Conservation (phyloP, 1,140 invertebrate genomes). For the Bombus affinis region DNA sequence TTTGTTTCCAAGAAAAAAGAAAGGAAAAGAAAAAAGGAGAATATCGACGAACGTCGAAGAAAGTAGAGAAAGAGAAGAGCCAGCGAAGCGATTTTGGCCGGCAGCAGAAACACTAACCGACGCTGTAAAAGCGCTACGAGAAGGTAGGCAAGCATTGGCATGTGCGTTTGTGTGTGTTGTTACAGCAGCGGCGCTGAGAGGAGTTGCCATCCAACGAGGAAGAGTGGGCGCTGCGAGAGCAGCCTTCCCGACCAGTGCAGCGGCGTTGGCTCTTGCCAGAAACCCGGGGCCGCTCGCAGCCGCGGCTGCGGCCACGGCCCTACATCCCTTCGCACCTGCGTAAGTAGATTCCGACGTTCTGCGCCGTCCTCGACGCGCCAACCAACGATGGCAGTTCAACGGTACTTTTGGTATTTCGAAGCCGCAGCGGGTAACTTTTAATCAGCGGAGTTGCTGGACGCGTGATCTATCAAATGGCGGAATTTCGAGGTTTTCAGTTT, state of each 20-base stretch:
- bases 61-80: neutral
- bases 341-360: slow-evolving; percentile 83
- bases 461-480: neutral
- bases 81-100: slow-evolving; percentile 38
- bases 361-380: neutral
- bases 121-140: neutral
- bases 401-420: neutral
- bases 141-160: slow-evolving; percentile 52
- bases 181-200: slow-evolving; percentile 85
- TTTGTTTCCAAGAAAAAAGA: neutral
- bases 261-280: slow-evolving; percentile 87
- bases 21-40: neutral
- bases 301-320: slow-evolving; percentile 86
- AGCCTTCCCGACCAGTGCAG: slow-evolving; percentile 88
- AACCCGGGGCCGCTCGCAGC: slow-evolving; percentile 88
- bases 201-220: slow-evolving; percentile 88
- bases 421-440: neutral
- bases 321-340: slow-evolving; percentile 91
- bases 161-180: slow-evolving; percentile 70
- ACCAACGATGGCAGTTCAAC: no score
- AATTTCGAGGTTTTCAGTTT: neutral
- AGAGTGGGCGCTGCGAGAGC: slow-evolving; percentile 85
- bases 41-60: no score
- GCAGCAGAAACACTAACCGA: neutral
- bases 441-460: neutral